These are phyloP conservation scores for Trichoplusia ni DNA, from an alignment of 1,140 invertebrate species.

Conservation along the genomic window DNA sequence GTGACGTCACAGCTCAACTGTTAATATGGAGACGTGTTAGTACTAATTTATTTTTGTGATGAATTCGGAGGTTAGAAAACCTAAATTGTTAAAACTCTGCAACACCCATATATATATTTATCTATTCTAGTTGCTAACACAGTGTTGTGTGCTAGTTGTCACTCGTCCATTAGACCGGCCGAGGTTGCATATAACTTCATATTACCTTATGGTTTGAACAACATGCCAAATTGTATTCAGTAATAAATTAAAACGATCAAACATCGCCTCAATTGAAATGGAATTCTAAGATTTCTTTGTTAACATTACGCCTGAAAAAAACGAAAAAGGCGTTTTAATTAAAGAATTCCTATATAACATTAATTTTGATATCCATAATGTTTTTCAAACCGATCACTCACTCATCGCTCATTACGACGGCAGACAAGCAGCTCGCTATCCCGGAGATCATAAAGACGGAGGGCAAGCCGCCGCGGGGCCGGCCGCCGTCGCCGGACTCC, in stretches of 20 bases:
- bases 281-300: no score
- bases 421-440: constrained; percentile 77
- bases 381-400: constrained; percentile 24
- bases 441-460: constrained; percentile 84
- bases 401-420: constrained; percentile 34
- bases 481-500: constrained; percentile 62
- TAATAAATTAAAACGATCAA: not conserved
- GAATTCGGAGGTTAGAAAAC: no score
- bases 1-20: no score
- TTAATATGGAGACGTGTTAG: no score
- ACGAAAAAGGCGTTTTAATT: no score
- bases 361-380: no score
- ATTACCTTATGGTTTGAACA: not conserved
- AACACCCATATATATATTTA: not conserved
- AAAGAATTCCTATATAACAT: no score
- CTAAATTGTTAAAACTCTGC: not conserved
- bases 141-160: constrained; percentile 2
- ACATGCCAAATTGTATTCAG: not conserved
- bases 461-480: constrained; percentile 66
- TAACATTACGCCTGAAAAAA: no score
- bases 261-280: no score
- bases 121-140: not conserved
- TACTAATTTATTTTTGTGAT: no score
- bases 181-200: constrained; percentile 17
- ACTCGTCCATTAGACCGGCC: not conserved